Conservation (phyloP, 2,113 vertebrate species). For the Callaeas wilsoni region DNA sequence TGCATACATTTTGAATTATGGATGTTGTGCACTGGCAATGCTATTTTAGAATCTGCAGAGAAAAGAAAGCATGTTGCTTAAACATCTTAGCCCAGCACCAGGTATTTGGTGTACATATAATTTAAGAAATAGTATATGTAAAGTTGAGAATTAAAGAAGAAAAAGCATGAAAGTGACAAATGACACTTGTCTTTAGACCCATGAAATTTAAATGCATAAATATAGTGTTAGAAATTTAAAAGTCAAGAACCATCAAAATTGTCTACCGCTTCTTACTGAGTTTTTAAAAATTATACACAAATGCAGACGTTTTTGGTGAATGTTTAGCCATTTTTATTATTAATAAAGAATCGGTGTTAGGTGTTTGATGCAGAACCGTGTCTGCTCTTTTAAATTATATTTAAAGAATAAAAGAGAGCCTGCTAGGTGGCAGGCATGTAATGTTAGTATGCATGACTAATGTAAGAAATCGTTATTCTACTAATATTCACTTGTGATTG, state of each 20-base stretch:
- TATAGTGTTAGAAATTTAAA: constrained; percentile 80
- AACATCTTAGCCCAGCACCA: constrained; percentile 85
- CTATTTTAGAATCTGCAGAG: constrained; percentile 97
- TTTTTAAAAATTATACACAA: constrained; percentile 91
- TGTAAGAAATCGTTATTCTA: constrained; percentile 91
- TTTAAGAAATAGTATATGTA: constrained; percentile 87
- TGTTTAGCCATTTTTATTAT: constrained; percentile 94
- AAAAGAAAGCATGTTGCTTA: constrained; percentile 89
- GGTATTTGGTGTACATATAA: constrained; percentile 87
- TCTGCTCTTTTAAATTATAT: constrained; percentile 84
- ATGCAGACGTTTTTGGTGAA: constrained; percentile 91
- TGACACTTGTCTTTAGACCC: constrained; percentile 79
- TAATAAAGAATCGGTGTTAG: constrained; percentile 90
- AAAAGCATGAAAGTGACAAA: constrained; percentile 83
- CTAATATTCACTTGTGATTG: constrained; percentile 94
- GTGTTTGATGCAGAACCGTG: constrained; percentile 85
- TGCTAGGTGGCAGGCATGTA: constrained; percentile 78
- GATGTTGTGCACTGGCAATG: constrained; percentile 94
- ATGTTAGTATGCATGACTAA: constrained; percentile 98
- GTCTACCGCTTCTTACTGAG: constrained; percentile 82
- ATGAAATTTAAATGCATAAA: constrained; percentile 73
- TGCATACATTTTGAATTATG: constrained; percentile 98
- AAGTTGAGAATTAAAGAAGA: constrained; percentile 89
- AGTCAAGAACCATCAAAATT: constrained; percentile 78
- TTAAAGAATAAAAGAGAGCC: constrained; percentile 76